A percentile compares a stretch with the other conserved stretches of the same genome.
Evolutionary conservation across 2,797 vertebrate species (phyloP).

Genomic region (Pseudopleuronectes americanus): DNA sequence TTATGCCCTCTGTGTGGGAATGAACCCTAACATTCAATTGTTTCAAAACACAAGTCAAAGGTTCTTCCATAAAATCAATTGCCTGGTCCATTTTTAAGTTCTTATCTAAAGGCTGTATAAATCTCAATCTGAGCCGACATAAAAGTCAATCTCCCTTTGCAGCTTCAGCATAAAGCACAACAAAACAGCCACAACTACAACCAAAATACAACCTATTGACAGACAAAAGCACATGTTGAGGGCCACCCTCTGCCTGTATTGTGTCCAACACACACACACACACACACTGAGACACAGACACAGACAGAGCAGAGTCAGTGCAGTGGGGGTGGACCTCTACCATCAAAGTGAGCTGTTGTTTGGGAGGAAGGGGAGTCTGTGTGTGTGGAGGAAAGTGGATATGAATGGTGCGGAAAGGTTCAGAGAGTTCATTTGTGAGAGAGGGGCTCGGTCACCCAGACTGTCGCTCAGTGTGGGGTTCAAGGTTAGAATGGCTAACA

Average conservation of each 20-base stretch:
- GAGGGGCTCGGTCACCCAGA: constrained; percentile 56
- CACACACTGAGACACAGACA: constrained; percentile 23
- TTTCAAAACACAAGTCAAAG: constrained; percentile 34
- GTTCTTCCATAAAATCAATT: constrained; percentile 18
- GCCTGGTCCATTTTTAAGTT: constrained; percentile 6
- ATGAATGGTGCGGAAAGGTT: constrained; percentile 66
- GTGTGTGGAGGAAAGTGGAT: constrained; percentile 39
- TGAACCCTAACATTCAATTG: constrained; percentile 1
- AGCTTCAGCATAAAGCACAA: constrained; percentile 13
- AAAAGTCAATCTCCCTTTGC: background rate
- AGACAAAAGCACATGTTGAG: constrained; percentile 43
- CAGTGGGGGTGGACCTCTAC: constrained; percentile 49
- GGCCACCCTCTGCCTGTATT: constrained; percentile 49
- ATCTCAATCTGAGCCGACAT: background rate
- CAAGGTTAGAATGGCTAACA: constrained; percentile 70
- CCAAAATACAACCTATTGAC: constrained; percentile 18
- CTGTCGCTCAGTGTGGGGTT: constrained; percentile 62
- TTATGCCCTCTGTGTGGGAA: background rate
- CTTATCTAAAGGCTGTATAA: background rate
- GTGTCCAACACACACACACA: constrained; percentile 16
- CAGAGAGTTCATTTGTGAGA: constrained; percentile 66
- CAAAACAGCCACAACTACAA: background rate
- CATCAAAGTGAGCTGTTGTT: constrained; percentile 66
- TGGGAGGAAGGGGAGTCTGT: constrained; percentile 50
- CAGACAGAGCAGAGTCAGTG: constrained; percentile 34